Base-by-base conservation (phyloP, 2,113 vertebrate genomes). In the Callopanchax toddi region DNA sequence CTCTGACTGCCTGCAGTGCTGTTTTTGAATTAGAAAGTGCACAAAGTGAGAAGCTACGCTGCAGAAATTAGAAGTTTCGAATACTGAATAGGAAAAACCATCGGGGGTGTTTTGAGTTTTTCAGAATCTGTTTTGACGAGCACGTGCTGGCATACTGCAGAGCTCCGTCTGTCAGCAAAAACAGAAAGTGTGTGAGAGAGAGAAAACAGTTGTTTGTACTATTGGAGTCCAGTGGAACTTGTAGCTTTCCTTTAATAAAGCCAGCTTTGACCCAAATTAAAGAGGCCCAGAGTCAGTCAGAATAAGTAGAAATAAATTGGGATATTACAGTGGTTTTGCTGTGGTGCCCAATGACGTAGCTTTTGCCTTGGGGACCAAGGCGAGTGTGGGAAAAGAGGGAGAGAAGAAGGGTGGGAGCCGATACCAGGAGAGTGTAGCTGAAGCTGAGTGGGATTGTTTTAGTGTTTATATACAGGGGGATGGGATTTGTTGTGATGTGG, bases 321-420 rank as follows among this genome's bases (percentile, higher is more conserved):
- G 71, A 90, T 89, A 84, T 87, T 86, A 79, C 80, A 79, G 87
- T 60, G 88, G 84, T 90, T 87, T 89, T 83, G 83, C 83, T 62
- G 79, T 76, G 53, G 74, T 79, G 73, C 79, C 79, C 83, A 39
- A 62, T 89, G 90, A 91, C 84, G 81, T 79, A 63, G 79, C 61
- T 61, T 46, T 54, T 78, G 89, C 86, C 89, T 83, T 29, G 57
- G 84, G 89, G 86, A 90, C 73, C 57, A 46, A 72, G 67, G 72
- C 61, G 84, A 91, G 90, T 91, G 90, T 91, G 89, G 89, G 91
- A 91, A 92, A 90, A 88, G 62, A 69, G 63, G 70, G 67, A 79
- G 77, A 82, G 82, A 68, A 80, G 52, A 81, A 84, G 86, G 83
- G 84, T 86, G 82, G 86, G 81, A 88, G 88, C 82, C 36, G 71